These are phyloP conservation scores for Enteromius fasciolatus DNA, from an alignment of 2,797 vertebrate species.

Conservation along the genomic window DNA sequence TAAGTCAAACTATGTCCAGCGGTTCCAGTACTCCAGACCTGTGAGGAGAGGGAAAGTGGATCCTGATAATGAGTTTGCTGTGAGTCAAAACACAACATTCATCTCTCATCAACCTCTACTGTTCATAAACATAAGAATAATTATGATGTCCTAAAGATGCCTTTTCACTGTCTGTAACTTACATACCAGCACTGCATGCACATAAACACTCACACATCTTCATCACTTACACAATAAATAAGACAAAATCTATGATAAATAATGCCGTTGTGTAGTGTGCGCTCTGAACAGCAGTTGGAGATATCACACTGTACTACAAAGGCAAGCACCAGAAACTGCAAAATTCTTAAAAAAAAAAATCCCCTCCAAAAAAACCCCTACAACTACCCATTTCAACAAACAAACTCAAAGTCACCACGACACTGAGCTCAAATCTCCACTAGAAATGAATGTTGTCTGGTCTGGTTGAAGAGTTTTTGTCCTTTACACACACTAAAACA, in stretches of 20 bases:
- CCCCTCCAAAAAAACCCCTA: neutral
- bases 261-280: neutral
- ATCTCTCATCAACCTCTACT: neutral
- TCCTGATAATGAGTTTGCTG: conserved; percentile 95
- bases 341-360: neutral
- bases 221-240: neutral
- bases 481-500: neutral
- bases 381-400: neutral
- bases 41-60: conserved; percentile 91
- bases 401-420: neutral
- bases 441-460: neutral
- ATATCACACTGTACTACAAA: neutral
- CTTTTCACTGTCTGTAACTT: no score
- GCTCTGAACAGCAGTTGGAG: neutral
- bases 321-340: neutral
- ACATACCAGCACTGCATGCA: neutral
- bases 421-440: neutral
- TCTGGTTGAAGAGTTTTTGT: neutral
- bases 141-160: no score
- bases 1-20: conserved; percentile 96
- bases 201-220: neutral
- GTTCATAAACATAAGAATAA: neutral
- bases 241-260: no score
- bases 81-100: conserved; percentile 72
- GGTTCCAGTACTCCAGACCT: conserved; percentile 94